Evolutionary conservation across 2,113 vertebrate genomes (phyloP).

Genomic region (Vombatus ursinus): DNA sequence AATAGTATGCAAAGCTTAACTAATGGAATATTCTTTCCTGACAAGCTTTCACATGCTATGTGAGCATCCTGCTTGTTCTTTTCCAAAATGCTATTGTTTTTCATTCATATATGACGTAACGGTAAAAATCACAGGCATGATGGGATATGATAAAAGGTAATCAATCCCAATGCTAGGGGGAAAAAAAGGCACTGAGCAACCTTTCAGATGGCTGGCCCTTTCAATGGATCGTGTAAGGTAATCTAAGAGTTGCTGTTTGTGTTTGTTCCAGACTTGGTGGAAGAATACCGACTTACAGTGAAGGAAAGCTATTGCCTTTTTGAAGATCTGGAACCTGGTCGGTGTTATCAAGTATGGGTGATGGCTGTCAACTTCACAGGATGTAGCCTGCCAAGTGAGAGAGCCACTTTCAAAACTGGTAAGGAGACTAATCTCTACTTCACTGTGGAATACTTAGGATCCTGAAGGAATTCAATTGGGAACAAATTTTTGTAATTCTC

Average conservation of each 20-base stretch:
- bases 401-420: conserved; percentile 94
- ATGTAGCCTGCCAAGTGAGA: conserved; percentile 96
- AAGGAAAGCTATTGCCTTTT: conserved; percentile 97
- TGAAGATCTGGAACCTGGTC: conserved; percentile 95
- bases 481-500: background rate
- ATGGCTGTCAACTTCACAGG: conserved; percentile 97
- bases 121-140: conserved; percentile 10
- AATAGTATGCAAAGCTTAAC: conserved; percentile 39
- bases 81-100: conserved; percentile 20
- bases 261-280: conserved; percentile 87
- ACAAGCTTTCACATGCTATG: conserved; percentile 33
- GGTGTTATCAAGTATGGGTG: conserved; percentile 95
- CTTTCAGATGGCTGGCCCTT: conserved; percentile 24
- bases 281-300: conserved; percentile 97
- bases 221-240: conserved; percentile 31
- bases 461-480: background rate
- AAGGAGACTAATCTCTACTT: conserved; percentile 67
- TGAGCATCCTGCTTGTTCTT: conserved; percentile 16
- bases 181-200: conserved; percentile 13
- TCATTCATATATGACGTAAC: conserved; percentile 14
- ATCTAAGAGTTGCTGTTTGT: conserved; percentile 8
- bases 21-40: conserved; percentile 52
- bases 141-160: conserved; percentile 17
- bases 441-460: background rate
- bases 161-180: conserved; percentile 26